These are phyloP conservation scores for Scophthalmus maximus DNA, from an alignment of 2,113 vertebrate genomes.

Conservation along the genomic window DNA sequence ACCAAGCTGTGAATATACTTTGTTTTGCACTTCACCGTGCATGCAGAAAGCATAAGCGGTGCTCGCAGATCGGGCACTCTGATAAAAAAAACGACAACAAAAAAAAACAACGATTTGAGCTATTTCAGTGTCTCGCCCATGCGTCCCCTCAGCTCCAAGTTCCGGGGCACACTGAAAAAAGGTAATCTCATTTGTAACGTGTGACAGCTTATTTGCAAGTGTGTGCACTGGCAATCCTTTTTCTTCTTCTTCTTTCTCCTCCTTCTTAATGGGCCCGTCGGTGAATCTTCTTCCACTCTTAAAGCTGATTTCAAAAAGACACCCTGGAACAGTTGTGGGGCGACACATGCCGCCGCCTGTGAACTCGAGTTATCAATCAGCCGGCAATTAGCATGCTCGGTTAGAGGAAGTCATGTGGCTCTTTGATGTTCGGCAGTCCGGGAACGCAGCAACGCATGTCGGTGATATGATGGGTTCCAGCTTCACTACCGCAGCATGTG, in stretches of 20 bases:
- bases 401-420: slow-evolving; percentile 63
- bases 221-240: slow-evolving; percentile 77
- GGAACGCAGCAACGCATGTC: slow-evolving; percentile 55
- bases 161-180: slow-evolving; percentile 78
- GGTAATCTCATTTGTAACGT: slow-evolving; percentile 88
- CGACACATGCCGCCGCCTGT: slow-evolving; percentile 77
- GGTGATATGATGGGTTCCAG: slow-evolving; percentile 54
- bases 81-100: slow-evolving; percentile 80
- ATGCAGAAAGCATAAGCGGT: slow-evolving; percentile 77
- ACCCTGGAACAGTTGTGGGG: slow-evolving; percentile 80
- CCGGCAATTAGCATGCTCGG: slow-evolving; percentile 78
- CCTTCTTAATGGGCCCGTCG: slow-evolving; percentile 74
- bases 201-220: slow-evolving; percentile 86
- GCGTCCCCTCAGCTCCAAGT: slow-evolving; percentile 75
- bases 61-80: slow-evolving; percentile 75
- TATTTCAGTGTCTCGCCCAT: slow-evolving; percentile 74
- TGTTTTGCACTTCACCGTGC: slow-evolving; percentile 66
- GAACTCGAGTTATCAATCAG: slow-evolving; percentile 83
- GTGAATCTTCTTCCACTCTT: slow-evolving; percentile 71
- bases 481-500: slow-evolving; percentile 51
- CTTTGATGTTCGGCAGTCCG: slow-evolving; percentile 71
- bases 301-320: slow-evolving; percentile 82
- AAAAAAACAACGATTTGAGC: slow-evolving; percentile 75
- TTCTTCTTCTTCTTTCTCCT: neutral
- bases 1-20: slow-evolving; percentile 76